phyloP scores from a whole-genome alignment of 2,113 vertebrate species.

The Amia ocellicauda region DNA sequence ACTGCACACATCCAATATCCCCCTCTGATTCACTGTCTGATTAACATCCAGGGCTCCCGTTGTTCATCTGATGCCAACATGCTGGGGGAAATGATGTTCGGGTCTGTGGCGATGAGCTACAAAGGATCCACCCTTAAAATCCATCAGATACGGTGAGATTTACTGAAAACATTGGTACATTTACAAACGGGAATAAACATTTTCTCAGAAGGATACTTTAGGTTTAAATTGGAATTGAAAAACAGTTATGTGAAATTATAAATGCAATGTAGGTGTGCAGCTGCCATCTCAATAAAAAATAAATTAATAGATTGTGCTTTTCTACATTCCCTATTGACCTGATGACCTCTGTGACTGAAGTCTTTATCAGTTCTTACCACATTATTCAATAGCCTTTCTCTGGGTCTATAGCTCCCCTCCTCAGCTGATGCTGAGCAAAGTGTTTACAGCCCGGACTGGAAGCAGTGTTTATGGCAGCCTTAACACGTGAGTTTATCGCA shows the following conservation, averaged over 20 bases:
- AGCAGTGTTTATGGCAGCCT: constrained; percentile 94
- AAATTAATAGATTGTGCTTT: constrained; percentile 16
- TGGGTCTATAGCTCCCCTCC: constrained; percentile 79
- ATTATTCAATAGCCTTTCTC: no score
- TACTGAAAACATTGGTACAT: no score
- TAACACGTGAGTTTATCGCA: constrained; percentile 81
- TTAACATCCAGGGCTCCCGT: constrained; percentile 68
- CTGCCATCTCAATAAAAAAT: background rate
- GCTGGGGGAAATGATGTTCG: constrained; percentile 99
- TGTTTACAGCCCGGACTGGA: constrained; percentile 93
- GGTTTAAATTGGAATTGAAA: no score
- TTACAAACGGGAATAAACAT: no score
- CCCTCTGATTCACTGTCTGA: background rate
- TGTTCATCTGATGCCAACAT: constrained; percentile 93
- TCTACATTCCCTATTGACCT: no score
- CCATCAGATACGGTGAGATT: constrained; percentile 89
- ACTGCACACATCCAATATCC: no score
- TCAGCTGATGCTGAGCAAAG: constrained; percentile 98
- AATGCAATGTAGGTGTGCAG: background rate
- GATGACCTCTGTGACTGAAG: no score
- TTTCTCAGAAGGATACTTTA: no score
- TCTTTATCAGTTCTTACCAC: no score
- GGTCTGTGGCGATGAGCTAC: constrained; percentile 98
- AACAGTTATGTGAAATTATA: no score
- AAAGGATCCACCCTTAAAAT: constrained; percentile 97